phyloP scores from a whole-genome alignment of 2,888 invertebrate genomes.

The Petrolisthes cinctipes region DNA sequence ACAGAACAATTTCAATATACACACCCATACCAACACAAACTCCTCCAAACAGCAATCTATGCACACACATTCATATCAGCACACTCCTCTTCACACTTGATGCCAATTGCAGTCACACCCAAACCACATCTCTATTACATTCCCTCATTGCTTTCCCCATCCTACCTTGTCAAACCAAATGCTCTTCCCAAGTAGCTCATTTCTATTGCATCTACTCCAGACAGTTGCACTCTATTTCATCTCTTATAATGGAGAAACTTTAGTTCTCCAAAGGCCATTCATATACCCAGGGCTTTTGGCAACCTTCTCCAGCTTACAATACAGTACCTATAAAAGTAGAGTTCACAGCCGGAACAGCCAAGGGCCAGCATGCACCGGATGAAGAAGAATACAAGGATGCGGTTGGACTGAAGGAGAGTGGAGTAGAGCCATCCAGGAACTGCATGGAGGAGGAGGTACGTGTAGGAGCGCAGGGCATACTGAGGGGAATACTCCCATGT shows the following conservation, averaged over 20 bases:
- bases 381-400: conserved; percentile 89
- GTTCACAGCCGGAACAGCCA: conserved; percentile 85
- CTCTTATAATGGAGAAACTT: too few species aligned
- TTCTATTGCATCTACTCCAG: too few species aligned
- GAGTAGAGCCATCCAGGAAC: conserved; percentile 88
- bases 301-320: neutral
- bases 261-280: too few species aligned
- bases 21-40: conserved; percentile 6
- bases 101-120: neutral
- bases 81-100: neutral
- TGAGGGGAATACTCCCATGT: conserved; percentile 99
- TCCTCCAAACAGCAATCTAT: neutral
- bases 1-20: neutral
- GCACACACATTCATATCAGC: neutral
- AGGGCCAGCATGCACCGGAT: conserved; percentile 85
- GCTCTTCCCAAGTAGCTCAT: too few species aligned
- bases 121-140: neutral
- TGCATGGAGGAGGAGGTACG: conserved; percentile 89
- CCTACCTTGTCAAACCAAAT: too few species aligned
- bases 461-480: conserved; percentile 94
- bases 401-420: conserved; percentile 81
- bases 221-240: too few species aligned
- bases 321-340: conserved; percentile 84
- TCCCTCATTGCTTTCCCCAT: too few species aligned
- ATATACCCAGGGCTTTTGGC: too few species aligned